phyloP scores from a whole-genome alignment of 2,888 invertebrate genomes.

The Brachyptera risi region DNA sequence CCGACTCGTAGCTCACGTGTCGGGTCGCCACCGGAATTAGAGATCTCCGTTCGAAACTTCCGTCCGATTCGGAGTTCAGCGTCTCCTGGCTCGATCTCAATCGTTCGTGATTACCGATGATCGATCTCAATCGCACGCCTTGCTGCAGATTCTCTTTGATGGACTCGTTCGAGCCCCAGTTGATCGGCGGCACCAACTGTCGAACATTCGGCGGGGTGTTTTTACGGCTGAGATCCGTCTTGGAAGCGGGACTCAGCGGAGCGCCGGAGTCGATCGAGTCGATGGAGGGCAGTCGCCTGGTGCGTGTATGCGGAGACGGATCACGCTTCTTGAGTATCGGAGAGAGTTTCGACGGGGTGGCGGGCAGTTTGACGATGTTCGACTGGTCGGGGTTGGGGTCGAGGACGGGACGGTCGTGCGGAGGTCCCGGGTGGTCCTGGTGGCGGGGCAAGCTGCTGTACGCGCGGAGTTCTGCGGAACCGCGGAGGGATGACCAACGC shows the following conservation, averaged over 20 bases:
- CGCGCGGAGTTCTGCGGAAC: slow-evolving; percentile 53
- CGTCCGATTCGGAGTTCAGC: no score
- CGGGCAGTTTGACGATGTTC: no score
- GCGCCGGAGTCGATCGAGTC: background rate
- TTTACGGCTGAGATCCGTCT: background rate
- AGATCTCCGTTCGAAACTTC: background rate
- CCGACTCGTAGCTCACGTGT: no score
- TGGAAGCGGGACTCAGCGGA: background rate
- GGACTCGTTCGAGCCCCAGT: no score
- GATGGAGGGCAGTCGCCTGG: slow-evolving; percentile 4
- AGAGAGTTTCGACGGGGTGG: background rate
- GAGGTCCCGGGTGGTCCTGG: slow-evolving; percentile 44
- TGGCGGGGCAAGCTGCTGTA: slow-evolving; percentile 58
- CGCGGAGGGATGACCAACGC: slow-evolving; percentile 51
- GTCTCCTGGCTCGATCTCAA: no score
- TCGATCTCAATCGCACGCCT: background rate
- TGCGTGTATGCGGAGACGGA: no score
- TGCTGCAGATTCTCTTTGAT: background rate
- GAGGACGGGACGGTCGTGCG: slow-evolving; percentile 24
- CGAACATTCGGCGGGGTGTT: background rate
- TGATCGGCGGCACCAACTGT: no score
- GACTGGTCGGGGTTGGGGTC: background rate
- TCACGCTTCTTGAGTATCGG: no score
- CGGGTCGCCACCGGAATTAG: background rate
- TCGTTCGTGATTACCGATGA: no score